Percentiles rank a stretch among this genome's conserved stretches.
Conservation (phyloP, 2,797 vertebrate genomes). For the Acanthurus leucopareius region DNA sequence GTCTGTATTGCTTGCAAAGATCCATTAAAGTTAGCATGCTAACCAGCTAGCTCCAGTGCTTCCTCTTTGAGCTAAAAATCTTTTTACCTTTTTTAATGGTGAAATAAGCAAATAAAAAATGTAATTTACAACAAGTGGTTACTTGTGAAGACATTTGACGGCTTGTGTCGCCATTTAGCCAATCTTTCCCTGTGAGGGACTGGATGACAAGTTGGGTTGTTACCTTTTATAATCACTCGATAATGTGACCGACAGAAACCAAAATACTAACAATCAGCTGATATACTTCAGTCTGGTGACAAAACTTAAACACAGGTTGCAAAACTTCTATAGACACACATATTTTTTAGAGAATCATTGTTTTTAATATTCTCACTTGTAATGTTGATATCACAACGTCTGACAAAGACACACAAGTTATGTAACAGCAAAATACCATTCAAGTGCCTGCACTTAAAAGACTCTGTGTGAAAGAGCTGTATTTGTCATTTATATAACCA, state of each 20-base stretch:
- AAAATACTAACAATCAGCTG: no score
- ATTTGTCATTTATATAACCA: neutral
- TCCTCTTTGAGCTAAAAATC: no score
- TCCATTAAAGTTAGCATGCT: no score
- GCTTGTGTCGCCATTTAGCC: no score
- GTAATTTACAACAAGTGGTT: neutral
- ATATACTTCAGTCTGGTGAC: no score
- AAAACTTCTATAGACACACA: neutral
- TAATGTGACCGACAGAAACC: no score
- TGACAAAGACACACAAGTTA: conserved; percentile 5
- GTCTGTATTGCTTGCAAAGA: no score
- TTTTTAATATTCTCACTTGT: neutral
- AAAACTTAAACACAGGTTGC: neutral
- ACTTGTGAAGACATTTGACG: no score
- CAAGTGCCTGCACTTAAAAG: neutral
- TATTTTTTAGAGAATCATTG: neutral
- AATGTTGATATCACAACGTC: neutral
- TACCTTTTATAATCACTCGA: no score
- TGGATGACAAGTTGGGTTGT: no score
- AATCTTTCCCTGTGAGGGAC: no score
- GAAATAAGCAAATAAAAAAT: neutral
- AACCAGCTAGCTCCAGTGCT: no score
- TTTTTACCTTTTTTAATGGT: neutral
- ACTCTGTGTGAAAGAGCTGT: neutral
- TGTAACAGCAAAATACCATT: neutral